Evolutionary conservation across 2,113 vertebrate genomes (phyloP), one percentile per base, ranked within the genome.

Genomic region (Phyllopteryx taeniolatus): DNA sequence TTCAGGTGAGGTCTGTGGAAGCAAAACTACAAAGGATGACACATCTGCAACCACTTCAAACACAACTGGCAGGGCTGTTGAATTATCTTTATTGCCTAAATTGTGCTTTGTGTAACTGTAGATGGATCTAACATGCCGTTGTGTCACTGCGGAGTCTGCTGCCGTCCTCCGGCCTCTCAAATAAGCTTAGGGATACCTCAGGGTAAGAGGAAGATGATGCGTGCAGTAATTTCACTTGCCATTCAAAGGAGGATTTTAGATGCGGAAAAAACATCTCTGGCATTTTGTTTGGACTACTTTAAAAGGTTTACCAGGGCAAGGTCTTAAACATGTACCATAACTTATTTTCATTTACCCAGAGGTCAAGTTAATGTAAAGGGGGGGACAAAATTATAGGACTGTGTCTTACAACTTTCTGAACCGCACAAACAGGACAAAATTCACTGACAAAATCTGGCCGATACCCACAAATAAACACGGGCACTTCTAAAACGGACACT

Each of bases 381-480:
- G 65, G 84, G 87, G 85, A 79, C 35, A 86, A 86, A 85, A 88
- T 83, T 85, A 87, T 67, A 85, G 75, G 81, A 86, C 85, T 90
- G 84, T 89, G 86, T 89, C 81, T 83, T 70, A 85, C 82, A 85
- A 88, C 82, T 82, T 83, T 83, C 70, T 62, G 76, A 83, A 89
- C 66, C 77, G 89, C 83, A 73, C 57, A 75, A 85, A 88, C 78
- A 78, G 76, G 84, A 86, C 66, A 43, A 79, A 73, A 68, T 82
- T 89, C 78, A 77, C 81, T 15, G 73, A 86, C 82, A 8, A 79
- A 82, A 82, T 35, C 20, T 46, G 62, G 20, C 65, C 77, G 56
- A 69, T 82, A 86, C 77, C 13, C 80, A 83, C 49, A 82, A 86
- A 82, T 72, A 87, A 71, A 85, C 68, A 81, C 85, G 19, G 19